Base-by-base conservation (phyloP, 1,140 invertebrate species). In the Lordiphosa stackelbergi region DNA sequence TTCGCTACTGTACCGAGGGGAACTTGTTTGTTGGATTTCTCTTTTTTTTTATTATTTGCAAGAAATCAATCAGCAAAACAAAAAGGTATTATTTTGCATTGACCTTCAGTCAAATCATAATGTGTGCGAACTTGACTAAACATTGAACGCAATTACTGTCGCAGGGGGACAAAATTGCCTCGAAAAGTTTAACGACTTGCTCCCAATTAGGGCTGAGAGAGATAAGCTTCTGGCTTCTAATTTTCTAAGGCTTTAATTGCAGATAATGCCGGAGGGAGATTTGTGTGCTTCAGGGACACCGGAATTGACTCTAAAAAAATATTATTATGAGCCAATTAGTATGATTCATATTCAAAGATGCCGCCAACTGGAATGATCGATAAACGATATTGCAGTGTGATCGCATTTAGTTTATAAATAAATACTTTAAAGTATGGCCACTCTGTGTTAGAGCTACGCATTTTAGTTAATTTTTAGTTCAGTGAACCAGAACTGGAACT, bases 31-130 rank as follows among this genome's bases (percentile, higher is more conserved):
- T 70, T 70, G 70, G 66, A 73, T 70, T 66, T 60, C 52, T 58
- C 49, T 11, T 31, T 10, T 11, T 35, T 52, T 36, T 31, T n/a
- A 13, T 46, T 34, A 19, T 45, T 54, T 52, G 66, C 53, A 43
- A 59, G 66, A 81, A 81, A 83, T 81, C 75, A 81, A 83, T 81
- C 75, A 83, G 59, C 75, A 69, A 81, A 68, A 60, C 52, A 52
- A 64, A 68, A 53, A 66, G 62, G 59, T 58, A 83, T 81, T 63
- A 69, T 68, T 60, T 54, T 34, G 12, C 22, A 5, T 19, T 58
- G 77, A 65, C 75, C 77, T 81, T 81, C 75, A 70, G 59, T 72
- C 40, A 65, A 73, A 73, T 70, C 70, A 73, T 79, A 79, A 58
- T 70, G 66, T 79, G 49, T 70, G 66, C 72, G 72, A 81, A 81